phyloP scores from a whole-genome alignment of 2,797 vertebrate genomes.

The Channallabes apus region DNA sequence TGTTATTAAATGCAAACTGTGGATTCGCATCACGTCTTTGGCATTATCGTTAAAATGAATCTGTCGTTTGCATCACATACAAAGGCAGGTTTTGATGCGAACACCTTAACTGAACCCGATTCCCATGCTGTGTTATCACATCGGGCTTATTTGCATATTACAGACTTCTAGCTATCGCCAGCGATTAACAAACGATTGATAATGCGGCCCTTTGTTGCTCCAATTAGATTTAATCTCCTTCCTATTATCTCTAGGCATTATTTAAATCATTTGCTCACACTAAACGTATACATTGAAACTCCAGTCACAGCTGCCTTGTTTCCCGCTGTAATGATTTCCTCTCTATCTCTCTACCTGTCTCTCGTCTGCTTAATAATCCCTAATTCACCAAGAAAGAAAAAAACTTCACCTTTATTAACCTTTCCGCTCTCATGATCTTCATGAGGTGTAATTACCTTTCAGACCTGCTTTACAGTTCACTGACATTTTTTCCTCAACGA shows the following conservation, averaged over 20 bases:
- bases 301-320: conserved; percentile 2
- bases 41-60: neutral
- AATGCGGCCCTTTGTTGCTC: neutral
- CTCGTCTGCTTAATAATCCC: conserved; percentile 17
- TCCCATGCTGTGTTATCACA: neutral
- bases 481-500: conserved; percentile 22
- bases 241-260: no score
- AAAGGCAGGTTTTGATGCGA: neutral
- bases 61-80: neutral
- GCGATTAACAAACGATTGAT: neutral
- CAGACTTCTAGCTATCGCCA: neutral
- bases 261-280: neutral
- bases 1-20: neutral
- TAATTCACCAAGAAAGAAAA: conserved; percentile 22
- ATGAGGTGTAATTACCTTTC: conserved; percentile 37
- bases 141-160: neutral
- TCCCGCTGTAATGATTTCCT: neutral
- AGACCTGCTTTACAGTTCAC: conserved; percentile 4
- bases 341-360: neutral
- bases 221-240: neutral
- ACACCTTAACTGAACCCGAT: neutral
- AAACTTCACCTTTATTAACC: conserved; percentile 22
- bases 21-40: no score
- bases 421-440: conserved; percentile 20
- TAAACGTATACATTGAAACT: neutral